Base-by-base conservation (phyloP, 2,888 invertebrate species). In the Dermolepida albohirtum region DNA sequence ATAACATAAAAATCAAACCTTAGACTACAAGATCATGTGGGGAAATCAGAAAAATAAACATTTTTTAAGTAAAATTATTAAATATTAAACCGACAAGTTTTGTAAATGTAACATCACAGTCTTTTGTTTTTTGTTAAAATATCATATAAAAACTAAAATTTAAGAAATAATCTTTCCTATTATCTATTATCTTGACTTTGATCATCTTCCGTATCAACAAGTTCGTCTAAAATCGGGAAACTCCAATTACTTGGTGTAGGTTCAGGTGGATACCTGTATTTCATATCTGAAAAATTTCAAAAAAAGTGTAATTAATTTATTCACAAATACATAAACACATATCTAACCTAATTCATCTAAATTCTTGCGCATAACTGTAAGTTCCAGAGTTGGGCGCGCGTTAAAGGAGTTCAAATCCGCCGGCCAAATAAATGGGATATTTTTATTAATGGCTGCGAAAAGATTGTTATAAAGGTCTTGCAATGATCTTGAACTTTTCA, bases 291-390 rank as follows among this genome's bases (percentile, higher is more conserved):
- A 59, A 59, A 12, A 34, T 14, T 29, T 1, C 34, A 6, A 2
- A 52, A 34, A 17, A n/a, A 27, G 1, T 17, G 10, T 22, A 1
- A 27, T 34, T n/a, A 29, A 5, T 52, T 11, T 5, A 11, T 11
- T 29, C 29, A 1, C 1, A 52, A 34, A 52, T 2, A 29, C 1
- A 12, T 2, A 52, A 12, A 29, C 6, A 1, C 5, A n/a, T 7
- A 5, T 29, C 34, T 49, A 44, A 66, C 66, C 66, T 55, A 66
- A 41, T 12, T 29, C 29, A 49, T 66, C 66, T 41, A 66, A 40
- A 41, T 66, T 66, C 34, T 40, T 40, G 22, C 66, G 47, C 17
- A 66, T 12, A 17, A 12, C 50, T 22, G 14, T 11, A n/a, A 66
- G n/a, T 57, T 59, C 66, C 0, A 57, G n/a, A 11, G 66, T 66